Conservation (phyloP, 2,797 vertebrate species). For the Sternotherus odoratus region DNA sequence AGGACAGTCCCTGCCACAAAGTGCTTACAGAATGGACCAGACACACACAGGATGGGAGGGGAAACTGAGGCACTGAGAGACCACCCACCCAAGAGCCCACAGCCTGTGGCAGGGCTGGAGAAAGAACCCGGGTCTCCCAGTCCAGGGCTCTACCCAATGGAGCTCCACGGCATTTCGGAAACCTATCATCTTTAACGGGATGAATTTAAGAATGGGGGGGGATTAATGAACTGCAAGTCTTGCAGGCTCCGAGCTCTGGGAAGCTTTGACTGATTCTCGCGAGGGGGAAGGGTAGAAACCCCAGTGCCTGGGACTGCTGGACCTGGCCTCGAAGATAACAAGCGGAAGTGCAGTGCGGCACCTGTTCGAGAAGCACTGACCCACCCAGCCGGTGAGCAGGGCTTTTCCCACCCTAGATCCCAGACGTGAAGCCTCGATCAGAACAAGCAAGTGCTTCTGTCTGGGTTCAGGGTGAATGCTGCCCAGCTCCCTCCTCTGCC, state of each 20-base stretch:
- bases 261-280: not conserved
- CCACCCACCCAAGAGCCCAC: too few relatives aligned
- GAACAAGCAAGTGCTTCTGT: not conserved
- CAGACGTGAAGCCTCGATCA: not conserved
- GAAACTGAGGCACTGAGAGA: not conserved
- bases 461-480: not conserved
- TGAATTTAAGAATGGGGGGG: not conserved
- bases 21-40: too few relatives aligned
- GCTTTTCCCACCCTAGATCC: not conserved
- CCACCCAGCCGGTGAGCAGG: too few relatives aligned
- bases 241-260: not conserved
- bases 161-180: not conserved
- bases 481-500: not conserved
- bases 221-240: rapidly evolving
- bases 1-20: too few relatives aligned
- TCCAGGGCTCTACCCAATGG: not conserved
- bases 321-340: not conserved
- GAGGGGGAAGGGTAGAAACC: too few relatives aligned
- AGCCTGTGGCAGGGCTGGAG: not conserved
- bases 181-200: too few relatives aligned
- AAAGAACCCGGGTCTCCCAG: too few relatives aligned
- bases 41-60: too few relatives aligned
- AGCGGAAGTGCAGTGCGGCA: not conserved
- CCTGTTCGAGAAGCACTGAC: not conserved
- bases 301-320: not conserved